Base-by-base conservation (phyloP, 2,113 vertebrate species). In the Spea bombifrons region DNA sequence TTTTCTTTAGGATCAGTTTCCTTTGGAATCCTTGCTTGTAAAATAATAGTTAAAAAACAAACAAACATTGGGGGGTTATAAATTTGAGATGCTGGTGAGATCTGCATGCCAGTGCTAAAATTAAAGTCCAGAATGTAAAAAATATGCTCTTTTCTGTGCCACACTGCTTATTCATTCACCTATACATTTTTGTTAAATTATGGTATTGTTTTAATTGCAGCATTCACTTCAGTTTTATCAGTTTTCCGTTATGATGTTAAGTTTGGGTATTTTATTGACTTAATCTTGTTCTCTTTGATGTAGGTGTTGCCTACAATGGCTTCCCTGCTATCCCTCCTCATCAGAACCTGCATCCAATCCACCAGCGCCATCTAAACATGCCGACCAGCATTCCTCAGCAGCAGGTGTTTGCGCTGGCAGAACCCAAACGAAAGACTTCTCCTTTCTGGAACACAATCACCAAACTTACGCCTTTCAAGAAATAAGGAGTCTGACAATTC, bases 371-470 rank as follows among this genome's bases (percentile, higher is more conserved):
- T 81, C 84, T 99, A 84, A 98, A 96, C 0, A 94, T 98, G 84
- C 97, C 97, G 64, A 94, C 96, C 91, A 97, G 96, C 46, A 63
- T 98, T 83, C 97, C 97, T 0, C 95, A 98, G 88, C 97, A 98
- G 85, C 96, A 97, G 84, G 97, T 99, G 59, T 98, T 99, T 49
- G 89, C 94, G 52, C 85, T 99, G 91, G 97, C 94, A 0, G 97
- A 99, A 67, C 97, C 97, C 75, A 97, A 95, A 85, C 84, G 93
- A 82, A 99, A 98, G 84, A 94, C 95, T 0, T 90, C 95, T 0
- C 92, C 96, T 48, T 92, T 99, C 88, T 93, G 97, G 92, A 91
- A 95, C 85, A 96, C 87, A 71, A 92, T 99, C 86, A 93, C 94
- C 73, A 96, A 95, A 75, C 93, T 91, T 7, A 86, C 94, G 43